Conservation (phyloP, 2,888 invertebrate genomes). For the Polymixis flavicincta region DNA sequence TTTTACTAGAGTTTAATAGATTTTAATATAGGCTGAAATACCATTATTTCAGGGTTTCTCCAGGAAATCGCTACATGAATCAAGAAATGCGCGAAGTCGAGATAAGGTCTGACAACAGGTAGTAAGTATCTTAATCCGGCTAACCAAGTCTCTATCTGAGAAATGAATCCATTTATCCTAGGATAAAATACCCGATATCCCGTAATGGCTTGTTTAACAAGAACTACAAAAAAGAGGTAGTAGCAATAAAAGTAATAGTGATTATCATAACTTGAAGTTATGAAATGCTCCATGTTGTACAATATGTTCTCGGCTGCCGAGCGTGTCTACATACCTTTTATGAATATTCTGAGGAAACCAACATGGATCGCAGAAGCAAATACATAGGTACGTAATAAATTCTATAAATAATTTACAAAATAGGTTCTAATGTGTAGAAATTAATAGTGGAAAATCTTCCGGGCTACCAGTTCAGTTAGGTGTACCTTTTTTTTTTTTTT, state of each 20-base stretch:
- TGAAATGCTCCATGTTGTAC: constrained; percentile 46
- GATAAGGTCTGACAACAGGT: neutral
- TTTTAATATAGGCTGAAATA: neutral
- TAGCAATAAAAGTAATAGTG: constrained; percentile 41
- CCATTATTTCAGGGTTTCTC: neutral
- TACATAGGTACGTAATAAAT: no score
- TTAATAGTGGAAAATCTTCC: no score
- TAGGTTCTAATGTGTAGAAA: no score
- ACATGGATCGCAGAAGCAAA: neutral
- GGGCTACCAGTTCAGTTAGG: no score
- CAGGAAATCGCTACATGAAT: neutral
- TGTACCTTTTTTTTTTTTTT: no score
- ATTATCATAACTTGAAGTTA: constrained; percentile 62
- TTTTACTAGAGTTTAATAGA: no score
- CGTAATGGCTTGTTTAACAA: constrained; percentile 38
- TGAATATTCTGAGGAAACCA: constrained; percentile 43
- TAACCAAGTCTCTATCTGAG: neutral
- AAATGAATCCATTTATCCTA: neutral
- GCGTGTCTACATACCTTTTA: constrained; percentile 51
- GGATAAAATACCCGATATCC: constrained; percentile 7
- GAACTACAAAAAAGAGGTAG: constrained; percentile 24
- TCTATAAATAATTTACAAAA: no score
- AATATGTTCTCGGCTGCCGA: constrained; percentile 20
- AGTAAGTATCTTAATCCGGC: neutral
- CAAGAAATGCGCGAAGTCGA: neutral